phyloP scores from a whole-genome alignment of 2,888 invertebrate species.

The Augochlorella aurata region DNA sequence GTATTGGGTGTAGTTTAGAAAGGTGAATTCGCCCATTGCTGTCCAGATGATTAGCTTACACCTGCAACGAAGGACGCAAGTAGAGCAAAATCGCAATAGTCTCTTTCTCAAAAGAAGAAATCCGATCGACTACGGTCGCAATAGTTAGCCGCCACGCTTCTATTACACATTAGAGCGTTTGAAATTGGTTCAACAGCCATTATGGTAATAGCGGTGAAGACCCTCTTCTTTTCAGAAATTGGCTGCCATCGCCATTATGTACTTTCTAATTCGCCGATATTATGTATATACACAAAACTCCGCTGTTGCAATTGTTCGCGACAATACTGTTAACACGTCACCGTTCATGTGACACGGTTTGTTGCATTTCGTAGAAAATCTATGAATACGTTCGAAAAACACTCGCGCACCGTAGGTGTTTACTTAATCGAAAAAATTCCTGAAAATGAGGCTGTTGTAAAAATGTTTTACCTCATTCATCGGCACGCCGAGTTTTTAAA shows the following conservation, averaged over 20 bases:
- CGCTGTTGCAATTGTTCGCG: too few species aligned
- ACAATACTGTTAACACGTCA: too few species aligned
- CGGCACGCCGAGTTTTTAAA: neutral
- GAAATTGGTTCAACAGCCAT: neutral
- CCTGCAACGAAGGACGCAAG: neutral
- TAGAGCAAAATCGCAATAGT: neutral
- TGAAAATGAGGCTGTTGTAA: neutral
- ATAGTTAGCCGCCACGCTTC: too few species aligned
- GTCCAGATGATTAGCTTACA: neutral
- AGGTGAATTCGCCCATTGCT: neutral
- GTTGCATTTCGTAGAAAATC: too few species aligned
- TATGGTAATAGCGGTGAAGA: neutral
- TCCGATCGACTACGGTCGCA: neutral
- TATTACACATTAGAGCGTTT: neutral
- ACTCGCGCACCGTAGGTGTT: too few species aligned
- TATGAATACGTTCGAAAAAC: too few species aligned
- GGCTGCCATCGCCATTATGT: neutral
- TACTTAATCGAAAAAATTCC: neutral
- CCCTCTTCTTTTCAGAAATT: too few species aligned
- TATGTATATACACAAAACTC: too few species aligned
- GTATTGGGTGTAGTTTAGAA: neutral
- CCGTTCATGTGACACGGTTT: too few species aligned
- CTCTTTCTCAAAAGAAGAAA: neutral
- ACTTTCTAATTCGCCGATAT: neutral
- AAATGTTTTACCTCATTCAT: too few species aligned